Percentiles rank a stretch among this genome's conserved stretches.
Evolutionary conservation across 2,888 invertebrate species (phyloP).

Genomic region (Cynaeus angustus): DNA sequence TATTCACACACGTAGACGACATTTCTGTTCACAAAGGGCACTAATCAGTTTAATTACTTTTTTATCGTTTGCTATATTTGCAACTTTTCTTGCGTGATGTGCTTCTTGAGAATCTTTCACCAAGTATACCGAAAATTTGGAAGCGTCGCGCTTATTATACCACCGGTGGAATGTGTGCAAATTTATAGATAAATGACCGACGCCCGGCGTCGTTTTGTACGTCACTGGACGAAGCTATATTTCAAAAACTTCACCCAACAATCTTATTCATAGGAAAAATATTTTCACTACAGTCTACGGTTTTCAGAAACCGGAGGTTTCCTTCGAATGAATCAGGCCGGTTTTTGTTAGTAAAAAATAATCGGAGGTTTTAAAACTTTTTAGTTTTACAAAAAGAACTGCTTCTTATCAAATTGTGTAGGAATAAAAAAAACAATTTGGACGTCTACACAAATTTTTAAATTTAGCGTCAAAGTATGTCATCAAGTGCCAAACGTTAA

Average conservation of each 20-base stretch:
- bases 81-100: constrained; percentile 13
- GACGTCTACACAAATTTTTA: no score
- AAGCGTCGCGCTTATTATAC: constrained; percentile 60
- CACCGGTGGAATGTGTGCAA: constrained; percentile 63
- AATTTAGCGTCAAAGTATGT: no score
- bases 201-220: constrained; percentile 60
- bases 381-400: no score
- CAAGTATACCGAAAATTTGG: constrained; percentile 24
- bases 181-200: constrained; percentile 65
- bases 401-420: no score
- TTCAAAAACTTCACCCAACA: constrained; percentile 52
- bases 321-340: no score
- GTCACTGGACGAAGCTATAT: constrained; percentile 57
- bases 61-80: no score
- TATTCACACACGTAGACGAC: constrained; percentile 24
- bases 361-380: no score
- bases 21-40: constrained; percentile 5
- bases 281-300: constrained; percentile 23
- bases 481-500: no score
- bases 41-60: not conserved
- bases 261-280: constrained; percentile 47
- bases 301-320: constrained; percentile 2
- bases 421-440: no score
- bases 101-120: constrained; percentile 47
- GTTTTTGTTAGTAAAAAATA: no score